Base-by-base conservation (phyloP, 2,888 invertebrate genomes). In the Myathropa florea region DNA sequence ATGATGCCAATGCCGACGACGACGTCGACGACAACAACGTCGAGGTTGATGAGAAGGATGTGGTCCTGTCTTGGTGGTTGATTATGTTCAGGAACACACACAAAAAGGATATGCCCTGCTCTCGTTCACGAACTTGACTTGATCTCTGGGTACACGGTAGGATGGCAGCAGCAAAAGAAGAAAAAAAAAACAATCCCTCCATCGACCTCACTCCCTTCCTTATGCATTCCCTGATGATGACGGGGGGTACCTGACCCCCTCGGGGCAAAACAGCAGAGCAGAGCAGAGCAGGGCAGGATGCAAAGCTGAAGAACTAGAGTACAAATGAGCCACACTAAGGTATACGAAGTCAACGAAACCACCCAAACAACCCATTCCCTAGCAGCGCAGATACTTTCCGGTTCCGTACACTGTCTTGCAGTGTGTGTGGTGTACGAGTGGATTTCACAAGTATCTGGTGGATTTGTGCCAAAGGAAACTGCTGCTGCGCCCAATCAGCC, bases 51-150 rank as follows among this genome's bases (percentile, higher is more conserved):
- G 82, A 86, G 86, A 86, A 86, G 82, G 86, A 86, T 86, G 86
- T 86, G 86, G 86, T 86, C 83, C 86, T 86, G 83, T 79, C 86
- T 86, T 86, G 75, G 86, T 86, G 86, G 86, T 86, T 86, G 72
- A 82, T 86, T 82, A 86, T 81, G 82, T 82, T 81, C 76, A 85
- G 84, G 81, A 85, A 85, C 81, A 82, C 64, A 81, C 70, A 85
- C 76, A 81, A 75, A 77, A 82, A 72, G 86, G 77, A 82, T 83
- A 83, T 76, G 73, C 82, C 73, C 86, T 83, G 24, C 23, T 57
- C 57, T 57, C 83, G 71, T 86, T 86, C 83, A 83, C 86, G 83
- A 86, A 86, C 86, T 86, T 86, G 86, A 86, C 86, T 86, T 83
- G 86, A 75, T 79, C 86, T 78, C 77, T 77, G 46, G 46, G 46